phyloP scores from a whole-genome alignment of 2,888 invertebrate species.

The Cryptus viduatorius region DNA sequence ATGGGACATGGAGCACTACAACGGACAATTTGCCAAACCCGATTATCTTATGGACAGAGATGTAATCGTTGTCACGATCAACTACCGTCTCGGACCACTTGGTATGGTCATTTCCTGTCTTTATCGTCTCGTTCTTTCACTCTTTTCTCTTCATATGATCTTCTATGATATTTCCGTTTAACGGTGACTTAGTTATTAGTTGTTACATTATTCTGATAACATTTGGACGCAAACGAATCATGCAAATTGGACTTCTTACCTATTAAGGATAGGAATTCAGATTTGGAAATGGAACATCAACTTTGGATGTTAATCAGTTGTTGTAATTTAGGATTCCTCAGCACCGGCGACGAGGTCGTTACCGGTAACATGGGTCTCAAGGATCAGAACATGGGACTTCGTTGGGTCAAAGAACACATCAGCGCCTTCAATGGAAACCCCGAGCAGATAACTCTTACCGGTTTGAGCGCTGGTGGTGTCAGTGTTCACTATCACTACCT shows the following conservation, averaged over 20 bases:
- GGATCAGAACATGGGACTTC: conserved; percentile 90
- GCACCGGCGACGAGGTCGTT: conserved; percentile 89
- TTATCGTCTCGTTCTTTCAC: background rate
- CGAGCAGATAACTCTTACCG: conserved; percentile 89
- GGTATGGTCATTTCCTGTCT: conserved; percentile 84
- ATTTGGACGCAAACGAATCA: background rate
- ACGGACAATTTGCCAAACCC: conserved; percentile 85
- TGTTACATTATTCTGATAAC: background rate
- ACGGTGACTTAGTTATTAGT: background rate
- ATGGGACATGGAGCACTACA: conserved; percentile 86
- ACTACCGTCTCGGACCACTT: conserved; percentile 90
- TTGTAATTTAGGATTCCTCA: conserved; percentile 88
- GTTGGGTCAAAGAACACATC: conserved; percentile 90
- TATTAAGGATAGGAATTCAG: too few species aligned
- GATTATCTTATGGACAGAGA: conserved; percentile 88
- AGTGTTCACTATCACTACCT: conserved; percentile 91
- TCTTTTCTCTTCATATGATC: too few species aligned
- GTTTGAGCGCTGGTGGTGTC: conserved; percentile 91
- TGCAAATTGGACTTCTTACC: too few species aligned
- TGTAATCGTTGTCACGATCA: conserved; percentile 89
- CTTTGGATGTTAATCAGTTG: background rate
- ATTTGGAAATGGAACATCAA: background rate
- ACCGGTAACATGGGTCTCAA: conserved; percentile 91
- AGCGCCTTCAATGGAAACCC: conserved; percentile 90
- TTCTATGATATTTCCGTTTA: too few species aligned